Evolutionary conservation across 2,888 invertebrate species (phyloP).

Genomic region (Myopa tessellatipennis): DNA sequence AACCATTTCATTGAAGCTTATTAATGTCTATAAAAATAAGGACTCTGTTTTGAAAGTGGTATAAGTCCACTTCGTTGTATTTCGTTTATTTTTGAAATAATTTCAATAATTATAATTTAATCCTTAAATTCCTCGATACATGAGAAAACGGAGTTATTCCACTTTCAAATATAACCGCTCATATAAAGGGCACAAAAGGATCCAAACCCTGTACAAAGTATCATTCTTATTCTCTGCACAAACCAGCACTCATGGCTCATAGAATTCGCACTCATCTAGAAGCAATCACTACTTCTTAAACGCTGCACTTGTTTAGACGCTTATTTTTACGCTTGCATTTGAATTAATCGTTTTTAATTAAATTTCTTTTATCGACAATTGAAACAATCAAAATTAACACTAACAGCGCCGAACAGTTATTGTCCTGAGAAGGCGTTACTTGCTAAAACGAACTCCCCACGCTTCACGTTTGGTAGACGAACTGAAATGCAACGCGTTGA

Average conservation of each 20-base stretch:
- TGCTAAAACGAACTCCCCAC: conserved; percentile 67
- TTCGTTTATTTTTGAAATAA: no score
- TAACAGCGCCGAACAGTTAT: conserved; percentile 69
- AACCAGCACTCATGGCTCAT: neutral
- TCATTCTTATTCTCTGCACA: no score
- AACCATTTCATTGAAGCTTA: no score
- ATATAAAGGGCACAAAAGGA: no score
- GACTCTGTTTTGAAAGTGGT: no score
- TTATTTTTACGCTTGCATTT: conserved; percentile 15
- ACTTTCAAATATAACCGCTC: no score
- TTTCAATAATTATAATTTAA: no score
- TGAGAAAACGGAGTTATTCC: no score
- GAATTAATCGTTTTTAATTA: conserved; percentile 41
- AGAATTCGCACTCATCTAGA: neutral
- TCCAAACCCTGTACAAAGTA: no score
- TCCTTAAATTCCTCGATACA: no score
- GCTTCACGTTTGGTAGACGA: conserved; percentile 71
- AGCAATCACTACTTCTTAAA: neutral
- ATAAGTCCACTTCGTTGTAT: no score
- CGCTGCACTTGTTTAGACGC: neutral
- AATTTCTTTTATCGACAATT: conserved; percentile 43
- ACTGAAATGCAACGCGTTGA: conserved; percentile 65
- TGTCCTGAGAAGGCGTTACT: conserved; percentile 74
- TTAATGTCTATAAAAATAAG: no score
- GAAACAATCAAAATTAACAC: conserved; percentile 48